Evolutionary conservation across 2,888 invertebrate species (phyloP), one percentile per base, ranked within the genome.

Genomic region (Tupiocoris notatus): DNA sequence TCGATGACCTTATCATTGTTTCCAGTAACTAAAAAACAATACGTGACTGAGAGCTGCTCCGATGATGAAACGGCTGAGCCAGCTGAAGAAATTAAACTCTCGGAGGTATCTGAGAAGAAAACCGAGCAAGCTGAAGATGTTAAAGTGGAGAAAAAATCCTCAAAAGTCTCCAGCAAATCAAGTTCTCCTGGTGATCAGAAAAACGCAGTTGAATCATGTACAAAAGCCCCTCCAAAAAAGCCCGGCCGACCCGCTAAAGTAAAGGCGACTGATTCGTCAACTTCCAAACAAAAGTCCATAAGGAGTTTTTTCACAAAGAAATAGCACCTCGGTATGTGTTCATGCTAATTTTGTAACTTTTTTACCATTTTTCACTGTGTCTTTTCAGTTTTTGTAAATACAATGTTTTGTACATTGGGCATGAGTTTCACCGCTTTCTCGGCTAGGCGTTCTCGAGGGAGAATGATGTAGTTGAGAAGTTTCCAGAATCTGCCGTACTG

Each of bases 11-110:
- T 24, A 20, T 16, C 39, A 21, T 73, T 1, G n/a, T 39, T 24
- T 77, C 75, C 83, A 56, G 82, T 83, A 16, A 84, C 84, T 2
- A 83, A 82, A 74, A 84, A 84, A 76, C 82, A 82, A 16, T 82
- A 83, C 39, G 82, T 83, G 24, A 83, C 82, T 76, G 83, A 82
- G 77, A 83, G 83, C 76, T 82, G 82, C 76, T 82, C 82, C 0
- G 83, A 83, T 56, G 82, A 83, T 9, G 83, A 84, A 67, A 71
- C 54, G 24, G 57, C 22, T 0, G 66, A 73, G 54, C 75, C 77
- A 56, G 24, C 77, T 56, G 39, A 62, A 16, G 74, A 77, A 57
- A 62, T 64, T 12, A 58, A 75, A 20, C 66, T 54, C 25, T 61
- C 16, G 18, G 54, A 63, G 16, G 58, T n/a, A 56, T 9, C 18